Evolutionary conservation across 2,113 vertebrate genomes (phyloP).

Genomic region (Merops nubicus): DNA sequence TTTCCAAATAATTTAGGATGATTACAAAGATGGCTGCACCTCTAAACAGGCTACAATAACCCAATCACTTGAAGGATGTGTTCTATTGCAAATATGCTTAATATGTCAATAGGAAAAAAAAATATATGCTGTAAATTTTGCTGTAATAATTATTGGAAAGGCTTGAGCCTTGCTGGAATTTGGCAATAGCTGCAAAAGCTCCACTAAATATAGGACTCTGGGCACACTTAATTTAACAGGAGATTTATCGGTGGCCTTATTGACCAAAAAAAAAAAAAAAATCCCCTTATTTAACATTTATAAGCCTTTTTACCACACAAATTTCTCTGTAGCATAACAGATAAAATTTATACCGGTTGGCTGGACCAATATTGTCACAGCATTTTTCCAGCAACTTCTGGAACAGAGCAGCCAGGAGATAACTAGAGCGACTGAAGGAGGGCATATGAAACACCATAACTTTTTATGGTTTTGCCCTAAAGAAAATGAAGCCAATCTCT

Average conservation of each 20-base stretch:
- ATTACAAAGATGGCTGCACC: background rate
- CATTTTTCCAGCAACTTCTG: slow-evolving; percentile 20
- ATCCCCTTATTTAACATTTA: slow-evolving; percentile 48
- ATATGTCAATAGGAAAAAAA: slow-evolving; percentile 12
- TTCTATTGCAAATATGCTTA: background rate
- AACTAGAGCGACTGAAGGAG: background rate
- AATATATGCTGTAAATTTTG: background rate
- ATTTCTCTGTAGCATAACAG: background rate
- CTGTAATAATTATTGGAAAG: slow-evolving; percentile 47
- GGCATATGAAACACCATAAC: slow-evolving; percentile 50
- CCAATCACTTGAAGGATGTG: background rate
- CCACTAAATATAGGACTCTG: slow-evolving; percentile 57
- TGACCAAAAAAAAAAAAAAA: slow-evolving; percentile 39
- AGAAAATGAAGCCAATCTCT: slow-evolving; percentile 50
- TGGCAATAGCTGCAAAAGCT: slow-evolving; percentile 13
- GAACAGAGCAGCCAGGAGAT: slow-evolving; percentile 22
- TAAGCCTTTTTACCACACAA: slow-evolving; percentile 13
- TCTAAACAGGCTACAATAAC: background rate
- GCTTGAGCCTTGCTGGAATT: slow-evolving; percentile 7
- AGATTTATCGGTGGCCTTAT: slow-evolving; percentile 46
- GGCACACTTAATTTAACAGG: slow-evolving; percentile 31
- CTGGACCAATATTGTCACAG: background rate
- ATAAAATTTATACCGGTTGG: background rate
- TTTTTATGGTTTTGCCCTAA: slow-evolving; percentile 33
- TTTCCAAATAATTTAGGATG: background rate